Evolutionary conservation across 2,113 vertebrate species (phyloP).

Genomic region (Entelurus aequoreus): DNA sequence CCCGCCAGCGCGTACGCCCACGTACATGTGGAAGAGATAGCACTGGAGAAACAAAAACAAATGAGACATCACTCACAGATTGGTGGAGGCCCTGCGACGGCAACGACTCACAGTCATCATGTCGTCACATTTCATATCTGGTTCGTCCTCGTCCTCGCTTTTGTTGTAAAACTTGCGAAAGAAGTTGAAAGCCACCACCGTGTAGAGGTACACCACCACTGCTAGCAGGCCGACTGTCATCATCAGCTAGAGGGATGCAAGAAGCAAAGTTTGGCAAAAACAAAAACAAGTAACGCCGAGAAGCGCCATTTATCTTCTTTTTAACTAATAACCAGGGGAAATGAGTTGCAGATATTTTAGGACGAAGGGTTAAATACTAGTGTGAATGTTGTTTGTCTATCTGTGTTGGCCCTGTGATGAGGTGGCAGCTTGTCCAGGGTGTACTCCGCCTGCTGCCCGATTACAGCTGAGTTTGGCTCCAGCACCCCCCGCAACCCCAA

Average conservation of each 20-base stretch:
- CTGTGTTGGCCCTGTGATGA: too few species aligned
- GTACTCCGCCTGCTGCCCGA: too few species aligned
- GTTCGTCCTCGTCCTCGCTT: conserved; percentile 88
- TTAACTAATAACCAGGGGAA: too few species aligned
- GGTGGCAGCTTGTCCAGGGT: too few species aligned
- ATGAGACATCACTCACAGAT: not conserved
- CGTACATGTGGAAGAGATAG: conserved; percentile 94
- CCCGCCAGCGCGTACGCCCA: conserved; percentile 87
- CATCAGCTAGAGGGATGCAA: conserved; percentile 71
- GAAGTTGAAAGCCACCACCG: conserved; percentile 91
- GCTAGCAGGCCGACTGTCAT: conserved; percentile 89
- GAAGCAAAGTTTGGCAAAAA: not conserved
- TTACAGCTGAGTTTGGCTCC: too few species aligned
- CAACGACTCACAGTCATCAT: conserved; percentile 85
- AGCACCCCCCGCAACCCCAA: too few species aligned
- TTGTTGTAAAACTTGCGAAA: conserved; percentile 97
- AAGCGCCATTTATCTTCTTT: too few species aligned
- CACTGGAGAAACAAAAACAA: conserved; percentile 66
- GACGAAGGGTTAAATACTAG: too few species aligned
- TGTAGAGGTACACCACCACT: conserved; percentile 90
- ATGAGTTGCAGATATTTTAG: too few species aligned
- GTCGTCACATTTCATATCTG: conserved; percentile 93
- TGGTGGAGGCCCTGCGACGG: not conserved
- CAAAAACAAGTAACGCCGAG: too few species aligned
- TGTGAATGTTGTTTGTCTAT: too few species aligned